Evolutionary conservation across 2,888 invertebrate species (phyloP).

Genomic region (Nebria brevicollis): DNA sequence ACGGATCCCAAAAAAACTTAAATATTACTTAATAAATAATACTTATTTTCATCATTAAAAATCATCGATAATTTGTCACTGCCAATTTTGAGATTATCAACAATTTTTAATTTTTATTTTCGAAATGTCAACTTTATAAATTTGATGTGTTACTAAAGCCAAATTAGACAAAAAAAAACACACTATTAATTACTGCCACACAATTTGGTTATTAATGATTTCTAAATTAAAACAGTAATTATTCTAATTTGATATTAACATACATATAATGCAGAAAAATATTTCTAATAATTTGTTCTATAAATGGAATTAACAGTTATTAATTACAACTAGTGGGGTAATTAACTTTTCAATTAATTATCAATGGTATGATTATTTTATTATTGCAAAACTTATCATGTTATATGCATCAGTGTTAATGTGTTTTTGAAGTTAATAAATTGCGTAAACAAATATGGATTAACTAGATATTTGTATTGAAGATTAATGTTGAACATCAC

Average conservation of each 20-base stretch:
- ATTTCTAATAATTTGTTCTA: neutral
- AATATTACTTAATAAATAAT: neutral
- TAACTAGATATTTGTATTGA: neutral
- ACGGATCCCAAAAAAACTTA: neutral
- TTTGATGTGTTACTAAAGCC: neutral
- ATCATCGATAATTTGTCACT: neutral
- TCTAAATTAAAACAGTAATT: neutral
- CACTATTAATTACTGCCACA: neutral
- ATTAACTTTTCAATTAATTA: slow-evolving; percentile 1
- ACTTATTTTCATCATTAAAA: neutral
- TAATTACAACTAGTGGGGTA: neutral
- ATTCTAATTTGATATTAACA: neutral
- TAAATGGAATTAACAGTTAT: slow-evolving; percentile 1
- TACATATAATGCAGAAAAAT: neutral
- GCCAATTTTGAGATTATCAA: neutral
- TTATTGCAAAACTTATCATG: neutral
- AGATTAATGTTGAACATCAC: neutral
- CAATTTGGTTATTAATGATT: neutral
- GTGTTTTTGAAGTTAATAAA: slow-evolving; percentile 1
- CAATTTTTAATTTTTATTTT: neutral
- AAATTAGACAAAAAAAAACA: neutral
- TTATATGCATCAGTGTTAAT: neutral
- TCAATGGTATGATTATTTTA: neutral
- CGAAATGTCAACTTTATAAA: neutral
- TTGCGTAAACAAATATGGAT: neutral